These are phyloP conservation scores for Periophthalmodon schlosseri DNA, from an alignment of 2,113 vertebrate species.

Conservation along the genomic window DNA sequence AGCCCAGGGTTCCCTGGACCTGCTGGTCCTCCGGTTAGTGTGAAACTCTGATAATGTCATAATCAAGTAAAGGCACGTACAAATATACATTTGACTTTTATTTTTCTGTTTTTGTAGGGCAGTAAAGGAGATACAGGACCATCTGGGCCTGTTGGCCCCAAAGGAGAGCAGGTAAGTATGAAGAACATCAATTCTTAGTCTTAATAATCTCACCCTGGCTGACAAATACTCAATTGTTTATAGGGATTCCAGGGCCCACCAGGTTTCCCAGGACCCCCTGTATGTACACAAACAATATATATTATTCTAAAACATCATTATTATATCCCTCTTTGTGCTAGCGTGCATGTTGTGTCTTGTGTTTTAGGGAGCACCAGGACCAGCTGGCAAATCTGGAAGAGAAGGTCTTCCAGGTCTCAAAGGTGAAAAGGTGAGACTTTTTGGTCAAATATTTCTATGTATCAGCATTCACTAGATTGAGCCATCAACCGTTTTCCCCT, in stretches of 20 bases:
- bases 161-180: constrained; percentile 86
- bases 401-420: constrained; percentile 80
- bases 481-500: not conserved
- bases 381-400: constrained; percentile 85
- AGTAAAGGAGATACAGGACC: constrained; percentile 87
- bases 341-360: not conserved
- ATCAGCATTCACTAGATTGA: not conserved
- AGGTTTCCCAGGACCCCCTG: constrained; percentile 89
- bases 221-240: constrained; percentile 12
- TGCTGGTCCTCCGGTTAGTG: constrained; percentile 82
- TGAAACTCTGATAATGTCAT: constrained; percentile 10
- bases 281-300: constrained; percentile 66
- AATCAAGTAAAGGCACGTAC: not conserved
- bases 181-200: not conserved
- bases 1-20: constrained; percentile 84
- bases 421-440: constrained; percentile 84
- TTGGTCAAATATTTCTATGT: not conserved
- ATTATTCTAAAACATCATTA: not conserved
- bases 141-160: constrained; percentile 80
- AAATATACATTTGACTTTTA: not conserved
- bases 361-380: constrained; percentile 85
- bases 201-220: not conserved
- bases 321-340: not conserved
- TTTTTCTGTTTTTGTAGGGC: constrained; percentile 75
- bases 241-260: constrained; percentile 93